phyloP scores from a whole-genome alignment of 2,113 vertebrate species.

The Corythaeola cristata region DNA sequence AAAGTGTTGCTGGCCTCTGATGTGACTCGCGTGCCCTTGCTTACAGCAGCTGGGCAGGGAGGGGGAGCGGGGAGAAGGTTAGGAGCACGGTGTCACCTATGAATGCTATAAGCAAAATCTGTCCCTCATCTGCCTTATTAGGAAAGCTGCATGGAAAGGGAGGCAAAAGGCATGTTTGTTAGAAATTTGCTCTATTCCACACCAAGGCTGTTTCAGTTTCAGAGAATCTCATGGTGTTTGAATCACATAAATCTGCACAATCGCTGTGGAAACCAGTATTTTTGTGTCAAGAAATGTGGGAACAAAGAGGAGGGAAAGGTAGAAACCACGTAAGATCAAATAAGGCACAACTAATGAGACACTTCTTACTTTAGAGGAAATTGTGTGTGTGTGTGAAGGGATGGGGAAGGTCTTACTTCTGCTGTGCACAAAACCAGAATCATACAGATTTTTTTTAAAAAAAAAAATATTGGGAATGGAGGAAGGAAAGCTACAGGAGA shows the following conservation, averaged over 20 bases:
- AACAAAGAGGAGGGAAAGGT: background rate
- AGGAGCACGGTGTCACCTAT: background rate
- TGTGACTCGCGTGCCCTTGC: background rate
- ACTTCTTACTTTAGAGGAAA: background rate
- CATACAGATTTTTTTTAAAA: background rate
- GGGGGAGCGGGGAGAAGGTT: background rate
- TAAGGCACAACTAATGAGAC: background rate
- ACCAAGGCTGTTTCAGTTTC: background rate
- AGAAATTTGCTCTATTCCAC: background rate
- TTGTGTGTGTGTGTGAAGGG: background rate
- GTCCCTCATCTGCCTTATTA: background rate
- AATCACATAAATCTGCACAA: background rate
- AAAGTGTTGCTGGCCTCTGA: background rate
- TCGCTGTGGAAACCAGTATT: background rate
- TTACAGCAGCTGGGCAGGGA: background rate
- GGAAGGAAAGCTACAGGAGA: background rate
- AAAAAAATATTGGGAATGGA: background rate
- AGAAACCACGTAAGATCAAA: background rate
- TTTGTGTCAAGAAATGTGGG: background rate
- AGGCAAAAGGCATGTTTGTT: background rate
- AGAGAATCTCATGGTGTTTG: background rate
- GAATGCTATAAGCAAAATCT: conserved; percentile 16
- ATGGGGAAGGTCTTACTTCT: background rate
- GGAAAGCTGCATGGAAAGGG: background rate
- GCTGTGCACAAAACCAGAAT: background rate